A percentile compares a stretch with the other conserved stretches of the same genome.
These are phyloP conservation scores for Nipponacmea schrenckii DNA, from an alignment of 2,888 invertebrate genomes.

Conservation along the genomic window DNA sequence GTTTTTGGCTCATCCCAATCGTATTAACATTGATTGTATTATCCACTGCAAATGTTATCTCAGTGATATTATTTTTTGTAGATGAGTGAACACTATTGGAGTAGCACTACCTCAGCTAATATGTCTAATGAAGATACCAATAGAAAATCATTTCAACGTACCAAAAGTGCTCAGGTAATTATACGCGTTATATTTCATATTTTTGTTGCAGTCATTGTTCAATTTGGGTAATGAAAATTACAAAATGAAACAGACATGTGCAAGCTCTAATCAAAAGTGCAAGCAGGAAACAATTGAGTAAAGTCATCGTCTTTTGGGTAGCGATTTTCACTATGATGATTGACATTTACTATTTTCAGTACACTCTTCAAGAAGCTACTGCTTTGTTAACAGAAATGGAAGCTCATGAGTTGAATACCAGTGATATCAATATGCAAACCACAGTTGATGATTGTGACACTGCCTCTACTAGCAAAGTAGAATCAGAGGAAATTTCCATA, in stretches of 20 bases:
- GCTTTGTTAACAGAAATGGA: slow-evolving; percentile 69
- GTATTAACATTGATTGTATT: too few relatives aligned
- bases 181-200: neutral
- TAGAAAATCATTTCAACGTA: slow-evolving; percentile 69
- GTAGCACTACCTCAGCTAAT: slow-evolving; percentile 47
- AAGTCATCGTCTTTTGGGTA: too few relatives aligned
- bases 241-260: too few relatives aligned
- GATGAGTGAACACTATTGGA: slow-evolving; percentile 65
- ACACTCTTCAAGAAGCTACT: slow-evolving; percentile 69
- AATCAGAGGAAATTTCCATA: neutral
- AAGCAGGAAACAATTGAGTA: too few relatives aligned
- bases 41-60: too few relatives aligned
- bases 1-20: too few relatives aligned
- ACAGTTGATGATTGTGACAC: slow-evolving; percentile 35
- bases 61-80: slow-evolving; percentile 27
- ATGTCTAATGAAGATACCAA: slow-evolving; percentile 69
- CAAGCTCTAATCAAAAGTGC: too few relatives aligned
- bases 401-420: slow-evolving; percentile 33
- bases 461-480: slow-evolving; percentile 10
- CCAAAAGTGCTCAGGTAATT: slow-evolving; percentile 69
- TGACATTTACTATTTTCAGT: too few relatives aligned
- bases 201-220: neutral
- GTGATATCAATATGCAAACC: slow-evolving; percentile 42
- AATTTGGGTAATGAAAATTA: too few relatives aligned
- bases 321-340: too few relatives aligned